Conservation (phyloP, 2,888 invertebrate genomes). For the Cataglyphis rosenhaueri region DNA sequence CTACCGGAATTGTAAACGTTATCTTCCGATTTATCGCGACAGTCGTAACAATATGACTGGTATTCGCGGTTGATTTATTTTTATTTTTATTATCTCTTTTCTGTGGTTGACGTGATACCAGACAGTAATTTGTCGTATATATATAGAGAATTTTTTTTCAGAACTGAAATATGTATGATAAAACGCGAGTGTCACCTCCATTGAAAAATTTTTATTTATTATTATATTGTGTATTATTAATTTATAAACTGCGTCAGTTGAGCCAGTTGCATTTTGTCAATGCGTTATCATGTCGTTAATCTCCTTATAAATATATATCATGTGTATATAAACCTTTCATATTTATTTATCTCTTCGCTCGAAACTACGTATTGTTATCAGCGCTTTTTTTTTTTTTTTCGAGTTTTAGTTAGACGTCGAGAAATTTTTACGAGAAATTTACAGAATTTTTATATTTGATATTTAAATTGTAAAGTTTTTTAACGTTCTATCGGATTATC, state of each 20-base stretch:
- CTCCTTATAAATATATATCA: neutral
- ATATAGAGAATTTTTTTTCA: neutral
- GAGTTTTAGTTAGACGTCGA: neutral
- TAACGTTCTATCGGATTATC: conserved; percentile 28
- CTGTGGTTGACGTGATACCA: conserved; percentile 9
- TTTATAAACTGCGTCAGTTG: neutral
- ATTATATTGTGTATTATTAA: neutral
- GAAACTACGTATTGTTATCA: neutral
- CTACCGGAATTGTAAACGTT: conserved; percentile 40
- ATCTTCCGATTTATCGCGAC: conserved; percentile 43
- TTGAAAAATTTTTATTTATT: neutral
- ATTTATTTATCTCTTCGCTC: neutral
- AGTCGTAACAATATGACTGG: neutral
- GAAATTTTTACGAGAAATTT: neutral
- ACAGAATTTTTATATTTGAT: neutral
- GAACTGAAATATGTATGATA: neutral
- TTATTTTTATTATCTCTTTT: conserved; percentile 23
- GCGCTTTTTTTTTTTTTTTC: neutral
- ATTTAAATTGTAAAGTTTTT: conserved; percentile 7
- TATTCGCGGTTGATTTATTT: conserved; percentile 35
- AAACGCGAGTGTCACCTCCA: neutral
- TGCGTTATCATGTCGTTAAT: neutral
- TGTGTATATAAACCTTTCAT: neutral
- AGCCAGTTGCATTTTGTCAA: neutral
- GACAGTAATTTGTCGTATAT: conserved; percentile 7